These are phyloP conservation scores for Acanthopleura granulata DNA, from an alignment of 2,888 invertebrate species.

Conservation along the genomic window DNA sequence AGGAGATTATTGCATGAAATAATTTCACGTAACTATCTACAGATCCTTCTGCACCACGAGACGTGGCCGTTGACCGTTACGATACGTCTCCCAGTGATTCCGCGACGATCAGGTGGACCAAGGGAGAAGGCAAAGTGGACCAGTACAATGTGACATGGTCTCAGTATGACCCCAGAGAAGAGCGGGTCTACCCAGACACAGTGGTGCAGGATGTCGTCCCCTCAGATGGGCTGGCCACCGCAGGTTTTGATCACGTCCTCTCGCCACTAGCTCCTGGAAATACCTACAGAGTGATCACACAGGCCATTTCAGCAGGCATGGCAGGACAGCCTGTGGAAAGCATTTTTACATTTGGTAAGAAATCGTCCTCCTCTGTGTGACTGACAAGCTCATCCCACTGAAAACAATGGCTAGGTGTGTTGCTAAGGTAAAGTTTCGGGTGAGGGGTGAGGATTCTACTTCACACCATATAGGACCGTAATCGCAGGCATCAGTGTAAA, in stretches of 20 bases:
- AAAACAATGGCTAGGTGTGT: too few relatives aligned
- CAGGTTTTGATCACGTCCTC: neutral
- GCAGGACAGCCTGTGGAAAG: neutral
- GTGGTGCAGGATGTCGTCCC: neutral
- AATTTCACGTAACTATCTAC: neutral
- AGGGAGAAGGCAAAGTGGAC: neutral
- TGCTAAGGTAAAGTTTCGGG: too few relatives aligned
- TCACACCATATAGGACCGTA: too few relatives aligned
- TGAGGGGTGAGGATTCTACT: too few relatives aligned
- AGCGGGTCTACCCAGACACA: neutral
- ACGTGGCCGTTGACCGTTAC: conserved; percentile 6
- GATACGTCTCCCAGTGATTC: neutral
- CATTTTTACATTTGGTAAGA: conserved; percentile 11
- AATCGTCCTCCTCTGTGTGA: neutral
- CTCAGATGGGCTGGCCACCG: neutral
- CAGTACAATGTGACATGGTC: neutral
- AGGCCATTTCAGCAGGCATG: neutral
- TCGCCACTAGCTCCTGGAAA: neutral
- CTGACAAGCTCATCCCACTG: too few relatives aligned
- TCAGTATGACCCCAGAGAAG: neutral
- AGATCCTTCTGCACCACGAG: conserved; percentile 1
- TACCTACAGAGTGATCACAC: neutral
- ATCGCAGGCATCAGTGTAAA: too few relatives aligned
- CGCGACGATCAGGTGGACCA: neutral
- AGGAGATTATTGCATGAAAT: too few relatives aligned